A percentile compares a stretch with the other conserved stretches of the same genome.
Conservation (phyloP, 2,113 vertebrate genomes). For the Sakesphorus luctuosus region DNA sequence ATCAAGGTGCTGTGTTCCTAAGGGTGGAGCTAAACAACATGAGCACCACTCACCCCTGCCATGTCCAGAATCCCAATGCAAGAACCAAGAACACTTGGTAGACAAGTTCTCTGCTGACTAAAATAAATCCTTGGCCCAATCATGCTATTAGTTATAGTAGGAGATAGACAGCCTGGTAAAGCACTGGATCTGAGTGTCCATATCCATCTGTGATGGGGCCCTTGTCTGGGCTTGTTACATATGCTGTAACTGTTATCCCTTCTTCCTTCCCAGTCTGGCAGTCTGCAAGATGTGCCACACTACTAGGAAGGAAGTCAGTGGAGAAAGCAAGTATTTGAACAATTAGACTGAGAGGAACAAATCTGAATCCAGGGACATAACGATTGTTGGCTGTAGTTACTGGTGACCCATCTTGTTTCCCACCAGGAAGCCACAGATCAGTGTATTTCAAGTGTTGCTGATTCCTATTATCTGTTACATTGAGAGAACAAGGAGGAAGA, state of each 20-base stretch:
- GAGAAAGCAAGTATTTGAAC: background rate
- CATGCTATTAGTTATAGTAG: background rate
- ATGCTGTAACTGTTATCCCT: background rate
- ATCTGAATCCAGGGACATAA: background rate
- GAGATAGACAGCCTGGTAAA: background rate
- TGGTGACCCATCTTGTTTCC: constrained; percentile 34
- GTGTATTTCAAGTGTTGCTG: constrained; percentile 29
- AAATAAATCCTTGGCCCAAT: background rate
- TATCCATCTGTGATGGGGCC: background rate
- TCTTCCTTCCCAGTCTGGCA: background rate
- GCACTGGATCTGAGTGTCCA: background rate
- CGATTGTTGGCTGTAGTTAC: constrained; percentile 30
- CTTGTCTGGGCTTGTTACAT: background rate
- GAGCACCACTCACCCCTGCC: background rate
- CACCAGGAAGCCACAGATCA: constrained; percentile 27
- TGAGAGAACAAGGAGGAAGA: constrained; percentile 6
- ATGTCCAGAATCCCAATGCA: background rate
- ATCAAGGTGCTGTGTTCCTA: background rate
- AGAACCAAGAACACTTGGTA: background rate
- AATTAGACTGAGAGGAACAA: background rate
- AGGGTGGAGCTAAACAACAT: background rate
- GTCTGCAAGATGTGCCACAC: background rate
- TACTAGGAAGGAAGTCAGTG: background rate
- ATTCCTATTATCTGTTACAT: background rate
- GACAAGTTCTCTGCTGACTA: background rate